These are phyloP conservation scores for Spinibarbus caldwelli DNA, from an alignment of 2,797 vertebrate genomes.

Conservation along the genomic window DNA sequence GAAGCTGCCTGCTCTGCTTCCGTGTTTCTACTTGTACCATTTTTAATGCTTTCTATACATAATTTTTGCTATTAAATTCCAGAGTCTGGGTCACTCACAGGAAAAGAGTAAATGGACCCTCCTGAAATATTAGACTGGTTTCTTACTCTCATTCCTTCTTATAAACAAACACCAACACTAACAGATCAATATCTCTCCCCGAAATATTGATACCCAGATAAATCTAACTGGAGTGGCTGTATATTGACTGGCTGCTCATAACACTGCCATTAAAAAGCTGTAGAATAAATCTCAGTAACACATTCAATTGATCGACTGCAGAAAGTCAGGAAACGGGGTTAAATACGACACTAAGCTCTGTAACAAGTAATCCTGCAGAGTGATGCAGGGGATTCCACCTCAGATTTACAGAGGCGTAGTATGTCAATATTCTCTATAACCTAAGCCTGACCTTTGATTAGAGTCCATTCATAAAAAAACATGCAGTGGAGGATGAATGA, in stretches of 20 bases:
- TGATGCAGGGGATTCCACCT: conserved; percentile 53
- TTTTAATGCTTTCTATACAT: neutral
- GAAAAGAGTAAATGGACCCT: neutral
- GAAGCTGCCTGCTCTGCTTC: neutral
- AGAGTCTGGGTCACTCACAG: neutral
- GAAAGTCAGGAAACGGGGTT: conserved; percentile 30
- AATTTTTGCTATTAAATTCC: conserved; percentile 19
- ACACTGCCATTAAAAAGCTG: conserved; percentile 40
- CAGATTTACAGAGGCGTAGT: conserved; percentile 27
- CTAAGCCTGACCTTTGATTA: conserved; percentile 45
- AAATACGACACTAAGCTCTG: conserved; percentile 53
- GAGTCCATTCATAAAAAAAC: conserved; percentile 52
- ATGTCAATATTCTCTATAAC: conserved; percentile 42
- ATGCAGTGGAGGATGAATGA: conserved; percentile 24
- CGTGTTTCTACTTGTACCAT: neutral
- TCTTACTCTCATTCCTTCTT: conserved; percentile 22
- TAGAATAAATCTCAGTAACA: conserved; percentile 61
- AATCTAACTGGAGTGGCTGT: conserved; percentile 66
- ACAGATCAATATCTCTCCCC: conserved; percentile 59
- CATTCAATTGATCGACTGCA: conserved; percentile 56
- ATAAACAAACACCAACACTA: conserved; percentile 33
- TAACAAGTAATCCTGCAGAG: conserved; percentile 25
- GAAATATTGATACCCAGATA: conserved; percentile 65
- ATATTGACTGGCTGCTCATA: conserved; percentile 56
- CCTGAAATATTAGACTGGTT: conserved; percentile 30